phyloP scores from a whole-genome alignment of 2,797 vertebrate species.

The Eulemur albifrons region DNA sequence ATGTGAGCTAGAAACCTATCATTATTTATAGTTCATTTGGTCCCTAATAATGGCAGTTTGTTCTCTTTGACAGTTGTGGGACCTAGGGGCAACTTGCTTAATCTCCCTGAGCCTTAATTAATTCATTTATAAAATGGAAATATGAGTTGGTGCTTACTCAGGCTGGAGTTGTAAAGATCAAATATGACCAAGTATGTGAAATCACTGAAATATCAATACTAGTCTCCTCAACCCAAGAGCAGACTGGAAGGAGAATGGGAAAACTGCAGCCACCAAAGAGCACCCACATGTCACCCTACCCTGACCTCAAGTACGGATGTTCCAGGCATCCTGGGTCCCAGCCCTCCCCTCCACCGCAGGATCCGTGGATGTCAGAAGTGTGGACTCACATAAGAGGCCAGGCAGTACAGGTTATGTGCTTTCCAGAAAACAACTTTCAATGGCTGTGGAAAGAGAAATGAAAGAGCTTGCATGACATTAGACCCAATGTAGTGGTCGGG shows the following conservation, averaged over 20 bases:
- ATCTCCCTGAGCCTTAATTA: slow-evolving; percentile 13
- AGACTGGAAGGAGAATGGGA: neutral
- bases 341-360: too few species aligned
- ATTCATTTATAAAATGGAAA: slow-evolving; percentile 45
- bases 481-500: neutral
- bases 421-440: neutral
- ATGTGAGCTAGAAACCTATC: neutral
- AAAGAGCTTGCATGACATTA: neutral
- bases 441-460: neutral
- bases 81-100: slow-evolving; percentile 18
- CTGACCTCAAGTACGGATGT: neutral
- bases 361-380: neutral
- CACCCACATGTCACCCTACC: accelerated
- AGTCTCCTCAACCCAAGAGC: neutral
- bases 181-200: neutral
- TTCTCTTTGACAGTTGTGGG: slow-evolving; percentile 19
- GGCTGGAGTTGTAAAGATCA: neutral
- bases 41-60: slow-evolving; percentile 31
- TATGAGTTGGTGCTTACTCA: neutral
- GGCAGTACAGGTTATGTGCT: neutral
- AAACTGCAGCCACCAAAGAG: neutral
- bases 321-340: accelerated
- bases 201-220: neutral
- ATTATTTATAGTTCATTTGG: slow-evolving; percentile 52
- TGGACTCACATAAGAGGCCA: neutral